These are phyloP conservation scores for Theocolax elegans DNA, from an alignment of 1,140 invertebrate genomes.

Conservation along the genomic window DNA sequence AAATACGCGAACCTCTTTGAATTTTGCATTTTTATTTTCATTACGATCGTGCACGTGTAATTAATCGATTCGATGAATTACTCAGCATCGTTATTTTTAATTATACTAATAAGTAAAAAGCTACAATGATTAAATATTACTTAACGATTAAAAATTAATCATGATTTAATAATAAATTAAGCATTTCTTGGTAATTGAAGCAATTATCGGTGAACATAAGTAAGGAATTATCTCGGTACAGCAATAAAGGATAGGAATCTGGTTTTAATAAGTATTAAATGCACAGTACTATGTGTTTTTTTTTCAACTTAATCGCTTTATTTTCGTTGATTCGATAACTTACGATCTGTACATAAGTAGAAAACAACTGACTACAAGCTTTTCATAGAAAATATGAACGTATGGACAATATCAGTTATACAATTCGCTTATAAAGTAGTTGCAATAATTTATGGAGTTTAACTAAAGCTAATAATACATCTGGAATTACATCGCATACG, in stretches of 20 bases:
- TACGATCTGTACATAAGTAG: not conserved
- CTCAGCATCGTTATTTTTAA: too few species aligned
- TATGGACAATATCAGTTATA: slow-evolving; percentile 1
- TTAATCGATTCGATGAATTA: too few species aligned
- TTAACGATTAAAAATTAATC: slow-evolving; percentile 8
- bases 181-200: not conserved
- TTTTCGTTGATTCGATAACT: slow-evolving; percentile 29
- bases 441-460: slow-evolving; percentile 33
- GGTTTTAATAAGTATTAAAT: slow-evolving; percentile 6
- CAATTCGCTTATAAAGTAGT: slow-evolving; percentile 28
- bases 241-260: slow-evolving; percentile 13
- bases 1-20: too few species aligned
- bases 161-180: not conserved
- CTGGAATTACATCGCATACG: slow-evolving; percentile 18
- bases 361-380: slow-evolving; percentile 2
- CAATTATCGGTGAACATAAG: not conserved
- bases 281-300: not conserved
- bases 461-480: slow-evolving; percentile 40
- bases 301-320: slow-evolving; percentile 31
- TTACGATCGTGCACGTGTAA: too few species aligned
- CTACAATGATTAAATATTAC: too few species aligned
- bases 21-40: too few species aligned
- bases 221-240: too few species aligned
- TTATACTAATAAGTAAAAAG: too few species aligned
- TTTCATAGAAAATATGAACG: not conserved